These are phyloP conservation scores for Echinometra lucunter DNA, from an alignment of 53 echinoderm and acorn worm genomes.

Conservation along the genomic window DNA sequence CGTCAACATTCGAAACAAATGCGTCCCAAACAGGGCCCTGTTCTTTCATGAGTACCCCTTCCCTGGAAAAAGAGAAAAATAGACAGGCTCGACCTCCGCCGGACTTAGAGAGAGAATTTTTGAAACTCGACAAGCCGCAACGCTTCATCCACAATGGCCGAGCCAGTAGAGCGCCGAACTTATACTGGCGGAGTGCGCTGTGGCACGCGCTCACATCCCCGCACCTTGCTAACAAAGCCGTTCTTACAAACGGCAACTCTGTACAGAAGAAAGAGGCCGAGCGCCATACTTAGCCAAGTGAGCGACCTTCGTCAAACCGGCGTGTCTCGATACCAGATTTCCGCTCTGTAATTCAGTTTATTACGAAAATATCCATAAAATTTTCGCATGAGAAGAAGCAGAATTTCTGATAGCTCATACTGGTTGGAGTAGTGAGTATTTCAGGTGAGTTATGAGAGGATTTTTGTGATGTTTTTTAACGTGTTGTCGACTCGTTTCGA, in stretches of 20 bases:
- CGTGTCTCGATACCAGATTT: constrained; percentile 67
- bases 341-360: constrained; percentile 10
- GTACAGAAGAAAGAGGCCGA: constrained; percentile 47
- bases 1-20: constrained; percentile 45
- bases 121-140: constrained; percentile 65
- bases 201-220: constrained; percentile 63
- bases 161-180: constrained; percentile 53
- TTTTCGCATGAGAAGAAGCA: constrained; percentile 54
- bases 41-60: constrained; percentile 30
- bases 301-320: constrained; percentile 67
- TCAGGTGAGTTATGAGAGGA: constrained; percentile 44
- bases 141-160: constrained; percentile 57
- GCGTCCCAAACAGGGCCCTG: background rate
- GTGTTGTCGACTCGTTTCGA: constrained; percentile 61
- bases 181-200: constrained; percentile 51
- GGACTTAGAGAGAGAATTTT: constrained; percentile 51
- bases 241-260: constrained; percentile 63
- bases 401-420: constrained; percentile 5
- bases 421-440: constrained; percentile 22
- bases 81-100: constrained; percentile 31
- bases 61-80: background rate
- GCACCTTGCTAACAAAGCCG: constrained; percentile 67
- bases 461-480: constrained; percentile 20
- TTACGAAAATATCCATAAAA: background rate
- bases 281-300: constrained; percentile 51